Conservation (phyloP, 2,797 vertebrate species). For the Cyprinella venusta region DNA sequence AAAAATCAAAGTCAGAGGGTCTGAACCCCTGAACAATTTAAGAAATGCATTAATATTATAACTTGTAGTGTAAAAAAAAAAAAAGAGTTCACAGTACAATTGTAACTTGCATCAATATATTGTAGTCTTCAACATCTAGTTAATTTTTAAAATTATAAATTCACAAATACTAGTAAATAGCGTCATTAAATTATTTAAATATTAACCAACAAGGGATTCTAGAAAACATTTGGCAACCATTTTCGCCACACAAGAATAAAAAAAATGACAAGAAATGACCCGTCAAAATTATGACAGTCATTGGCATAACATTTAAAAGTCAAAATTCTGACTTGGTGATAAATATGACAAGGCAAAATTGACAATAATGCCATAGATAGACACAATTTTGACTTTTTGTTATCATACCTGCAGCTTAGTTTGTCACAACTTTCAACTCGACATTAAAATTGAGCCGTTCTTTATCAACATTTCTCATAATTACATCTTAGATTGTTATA, state of each 20-base stretch:
- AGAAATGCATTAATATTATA: background rate
- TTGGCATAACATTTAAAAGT: background rate
- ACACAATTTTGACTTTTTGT: background rate
- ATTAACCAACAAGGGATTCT: too few species aligned
- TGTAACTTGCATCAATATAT: background rate
- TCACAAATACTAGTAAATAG: background rate
- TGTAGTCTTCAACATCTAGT: background rate
- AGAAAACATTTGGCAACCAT: too few species aligned
- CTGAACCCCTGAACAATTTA: background rate
- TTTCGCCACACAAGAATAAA: background rate
- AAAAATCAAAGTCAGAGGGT: background rate
- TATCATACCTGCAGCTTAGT: too few species aligned
- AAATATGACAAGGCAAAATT: too few species aligned
- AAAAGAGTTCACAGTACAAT: background rate
- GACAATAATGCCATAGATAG: too few species aligned
- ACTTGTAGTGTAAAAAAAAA: background rate
- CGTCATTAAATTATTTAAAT: background rate
- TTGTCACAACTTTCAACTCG: too few species aligned
- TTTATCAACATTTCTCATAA: background rate
- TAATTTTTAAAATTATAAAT: background rate
- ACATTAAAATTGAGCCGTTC: too few species aligned
- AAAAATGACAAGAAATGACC: too few species aligned
- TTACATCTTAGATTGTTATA: background rate
- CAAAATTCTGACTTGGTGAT: too few species aligned
- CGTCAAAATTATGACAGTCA: background rate